phyloP scores from a whole-genome alignment of 2,113 vertebrate species.

The Ammospiza nelsoni region DNA sequence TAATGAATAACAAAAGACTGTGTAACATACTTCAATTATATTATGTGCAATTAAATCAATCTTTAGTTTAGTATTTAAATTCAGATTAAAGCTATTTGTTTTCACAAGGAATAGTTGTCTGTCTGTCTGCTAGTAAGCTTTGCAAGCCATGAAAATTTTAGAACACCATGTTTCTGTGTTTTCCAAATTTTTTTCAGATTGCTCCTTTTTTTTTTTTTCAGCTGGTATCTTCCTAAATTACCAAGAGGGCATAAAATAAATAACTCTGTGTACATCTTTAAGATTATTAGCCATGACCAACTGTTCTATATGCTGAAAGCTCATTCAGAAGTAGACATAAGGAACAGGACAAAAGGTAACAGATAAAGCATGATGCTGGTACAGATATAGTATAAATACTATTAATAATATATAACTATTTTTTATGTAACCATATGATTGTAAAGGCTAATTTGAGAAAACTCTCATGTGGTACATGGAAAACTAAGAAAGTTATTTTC shows the following conservation, averaged over 20 bases:
- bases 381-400: background rate
- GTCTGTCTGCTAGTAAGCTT: background rate
- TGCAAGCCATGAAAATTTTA: background rate
- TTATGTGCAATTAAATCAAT: background rate
- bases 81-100: slow-evolving; percentile 1
- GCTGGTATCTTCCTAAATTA: slow-evolving; percentile 12
- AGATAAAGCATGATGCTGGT: background rate
- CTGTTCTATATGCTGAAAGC: slow-evolving; percentile 16
- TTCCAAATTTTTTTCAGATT: background rate
- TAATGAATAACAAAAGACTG: slow-evolving; percentile 30
- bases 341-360: background rate
- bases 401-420: background rate
- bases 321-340: background rate
- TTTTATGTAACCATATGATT: background rate
- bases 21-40: slow-evolving; percentile 26
- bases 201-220: background rate
- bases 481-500: background rate
- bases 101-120: background rate
- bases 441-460: background rate
- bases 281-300: slow-evolving; percentile 11
- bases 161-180: background rate
- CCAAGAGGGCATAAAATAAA: background rate
- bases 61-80: background rate
- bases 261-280: slow-evolving; percentile 4
- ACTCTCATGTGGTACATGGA: background rate